Percentiles rank a stretch among this genome's conserved stretches.
Conservation (phyloP, 2,888 invertebrate species). For the Napeogenes sylphis region DNA sequence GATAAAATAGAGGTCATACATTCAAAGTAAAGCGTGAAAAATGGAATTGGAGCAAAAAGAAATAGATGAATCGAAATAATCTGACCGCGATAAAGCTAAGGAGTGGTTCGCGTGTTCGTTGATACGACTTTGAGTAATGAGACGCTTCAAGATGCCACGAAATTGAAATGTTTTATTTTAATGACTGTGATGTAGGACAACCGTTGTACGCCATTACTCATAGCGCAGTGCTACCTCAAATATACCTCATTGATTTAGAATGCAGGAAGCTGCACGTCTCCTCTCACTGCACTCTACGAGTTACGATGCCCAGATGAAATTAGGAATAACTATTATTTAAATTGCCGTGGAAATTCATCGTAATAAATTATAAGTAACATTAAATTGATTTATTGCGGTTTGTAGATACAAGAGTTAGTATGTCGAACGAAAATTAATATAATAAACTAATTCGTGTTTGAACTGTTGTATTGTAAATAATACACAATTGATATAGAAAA, state of each 20-base stretch:
- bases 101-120: conserved; percentile 59
- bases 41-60: conserved; percentile 29
- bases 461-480: no score
- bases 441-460: no score
- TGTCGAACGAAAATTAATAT: no score
- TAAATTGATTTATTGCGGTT: conserved; percentile 5
- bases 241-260: conserved; percentile 55
- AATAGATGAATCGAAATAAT: conserved; percentile 28
- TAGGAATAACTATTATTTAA: conserved; percentile 44
- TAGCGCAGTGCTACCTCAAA: conserved; percentile 51
- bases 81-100: conserved; percentile 40
- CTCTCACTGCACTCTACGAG: conserved; percentile 27
- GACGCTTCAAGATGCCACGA: conserved; percentile 53
- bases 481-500: no score
- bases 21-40: conserved; percentile 17
- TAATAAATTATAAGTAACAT: conserved; percentile 25
- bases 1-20: conserved; percentile 7
- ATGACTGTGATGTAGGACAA: conserved; percentile 59
- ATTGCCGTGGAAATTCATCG: conserved; percentile 37
- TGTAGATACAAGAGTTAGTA: no score
- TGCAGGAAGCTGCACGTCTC: conserved; percentile 46
- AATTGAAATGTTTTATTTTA: conserved; percentile 65
- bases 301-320: conserved; percentile 32
- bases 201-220: conserved; percentile 53
- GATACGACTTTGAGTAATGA: conserved; percentile 67